Base-by-base conservation (phyloP, 2,888 invertebrate species). In the Hyalella azteca region DNA sequence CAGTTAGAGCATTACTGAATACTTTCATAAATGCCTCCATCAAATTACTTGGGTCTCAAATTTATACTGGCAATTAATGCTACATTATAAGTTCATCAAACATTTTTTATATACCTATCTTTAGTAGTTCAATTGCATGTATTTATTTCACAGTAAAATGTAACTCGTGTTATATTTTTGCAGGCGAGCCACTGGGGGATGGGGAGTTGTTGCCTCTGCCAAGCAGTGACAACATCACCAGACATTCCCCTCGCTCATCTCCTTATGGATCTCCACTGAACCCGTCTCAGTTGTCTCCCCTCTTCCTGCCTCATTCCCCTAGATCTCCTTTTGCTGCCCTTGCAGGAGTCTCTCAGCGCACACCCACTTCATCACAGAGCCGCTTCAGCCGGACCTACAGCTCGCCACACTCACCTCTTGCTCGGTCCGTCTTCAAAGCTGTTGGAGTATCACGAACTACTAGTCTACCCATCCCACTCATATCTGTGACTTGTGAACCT, bases 191-290 rank as follows among this genome's bases (percentile, higher is more conserved):
- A 41, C 26, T 41, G n/a, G 75, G 36, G n/a, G 45, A 41, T 41
- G 4, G n/a, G 41, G 75, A 75, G 29, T 22, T 66, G 1, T 29
- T 66, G 7, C 9, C 66, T 66, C 36, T 66, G 19, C 66, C 66
- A 36, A 29, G 26, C 9, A 36, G 66, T 3, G 32, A 36, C 36
- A 36, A 36, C 77, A 54, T 22, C 9, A 45, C 66, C 7, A 76
- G 81, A 29, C 77, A 79, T 26, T 81, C 83, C 19, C 83, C 83
- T 22, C 77, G 79, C n/a, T 77, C 78, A 26, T 83, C 83, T 26
- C 83, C 83, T 1, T 75, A 81, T 45, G 81, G 81, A n/a, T 83
- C 83, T 26, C 83, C 83, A 7, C 78, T 80, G 19, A 83, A 81
- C 50, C 81, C 80, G 60, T 79, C 83, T 32, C 81, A 80, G 36